Conservation (phyloP, 2,113 vertebrate genomes). For the Apodemus sylvaticus region DNA sequence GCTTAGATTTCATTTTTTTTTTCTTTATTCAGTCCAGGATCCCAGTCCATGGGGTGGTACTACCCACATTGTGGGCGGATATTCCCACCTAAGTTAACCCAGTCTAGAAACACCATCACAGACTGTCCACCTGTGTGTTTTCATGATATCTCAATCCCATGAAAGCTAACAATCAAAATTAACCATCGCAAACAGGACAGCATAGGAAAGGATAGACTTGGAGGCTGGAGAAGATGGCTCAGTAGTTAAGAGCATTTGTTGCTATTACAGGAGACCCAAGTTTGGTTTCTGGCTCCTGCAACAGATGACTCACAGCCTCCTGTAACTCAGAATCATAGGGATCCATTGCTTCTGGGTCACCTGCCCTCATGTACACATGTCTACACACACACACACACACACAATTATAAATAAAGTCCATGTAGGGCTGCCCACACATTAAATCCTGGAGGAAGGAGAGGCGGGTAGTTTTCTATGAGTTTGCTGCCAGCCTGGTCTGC, state of each 20-base stretch:
- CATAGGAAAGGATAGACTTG: background rate
- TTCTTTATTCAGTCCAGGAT: background rate
- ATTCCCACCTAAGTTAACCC: background rate
- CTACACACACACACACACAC: background rate
- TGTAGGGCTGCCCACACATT: background rate
- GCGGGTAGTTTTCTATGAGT: background rate
- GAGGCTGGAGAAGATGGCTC: background rate
- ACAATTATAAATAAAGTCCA: background rate
- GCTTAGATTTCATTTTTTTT: background rate
- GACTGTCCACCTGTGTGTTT: background rate
- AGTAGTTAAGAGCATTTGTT: background rate
- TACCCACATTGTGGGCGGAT: background rate
- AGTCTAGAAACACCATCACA: background rate
- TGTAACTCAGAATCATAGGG: background rate
- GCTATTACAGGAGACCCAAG: background rate
- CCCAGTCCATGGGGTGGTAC: background rate
- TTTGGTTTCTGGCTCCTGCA: background rate
- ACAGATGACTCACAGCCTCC: background rate
- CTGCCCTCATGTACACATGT: background rate
- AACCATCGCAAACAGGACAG: background rate
- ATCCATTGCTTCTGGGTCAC: background rate
- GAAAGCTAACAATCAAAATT: background rate
- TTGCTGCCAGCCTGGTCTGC: background rate
- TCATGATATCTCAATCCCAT: background rate
- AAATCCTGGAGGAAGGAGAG: background rate